Base-by-base conservation (phyloP, 2,888 invertebrate species). In the Aquatica leii region DNA sequence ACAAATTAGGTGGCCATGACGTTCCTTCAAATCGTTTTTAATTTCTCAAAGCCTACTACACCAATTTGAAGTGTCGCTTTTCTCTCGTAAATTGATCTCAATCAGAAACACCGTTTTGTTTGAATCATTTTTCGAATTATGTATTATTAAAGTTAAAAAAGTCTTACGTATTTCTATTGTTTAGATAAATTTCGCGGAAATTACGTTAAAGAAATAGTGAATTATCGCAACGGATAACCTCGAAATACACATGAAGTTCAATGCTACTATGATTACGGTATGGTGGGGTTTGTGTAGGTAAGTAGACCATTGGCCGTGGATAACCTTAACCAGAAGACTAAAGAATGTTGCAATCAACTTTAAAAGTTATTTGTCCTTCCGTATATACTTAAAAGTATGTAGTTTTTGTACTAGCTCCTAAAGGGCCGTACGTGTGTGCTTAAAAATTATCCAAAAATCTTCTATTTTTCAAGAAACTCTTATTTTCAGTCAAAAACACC, bases 201-300 rank as follows among this genome's bases (percentile, higher is more conserved):
- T 62, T 58, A 48, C 54, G 48, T 53, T 59, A 48, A 65, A 61
- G 60, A 61, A 65, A 55, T 49, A 58, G 60, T 58, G 65, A 65
- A 61, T 61, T 65, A 62, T 62, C 59, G 62, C 59, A 46, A 53
- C 40, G 59, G 31, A 62, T 62, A 65, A 68, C 64, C 68, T 69
- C 62, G 65, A 69, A 68, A 68, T 69, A 68, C 59, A 67, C 50
- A 65, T 67, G 67, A 70, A 70, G 70, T 70, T 70, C 70, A 70
- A 70, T 70, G 70, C 69, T 70, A 70, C 70, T 69, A 69, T 59
- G 51, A 54, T 59, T 59, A 61, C 55, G 57, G 55, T 59, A 55
- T 67, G 54, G 76, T 71, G 76, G 78, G 77, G 75, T 70, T 61
- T 73, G 77, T 79, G 78, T 80, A 78, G 80, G 80, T 80, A 80